Evolutionary conservation across 2,797 vertebrate species (phyloP).

Genomic region (Amniataba percoides): DNA sequence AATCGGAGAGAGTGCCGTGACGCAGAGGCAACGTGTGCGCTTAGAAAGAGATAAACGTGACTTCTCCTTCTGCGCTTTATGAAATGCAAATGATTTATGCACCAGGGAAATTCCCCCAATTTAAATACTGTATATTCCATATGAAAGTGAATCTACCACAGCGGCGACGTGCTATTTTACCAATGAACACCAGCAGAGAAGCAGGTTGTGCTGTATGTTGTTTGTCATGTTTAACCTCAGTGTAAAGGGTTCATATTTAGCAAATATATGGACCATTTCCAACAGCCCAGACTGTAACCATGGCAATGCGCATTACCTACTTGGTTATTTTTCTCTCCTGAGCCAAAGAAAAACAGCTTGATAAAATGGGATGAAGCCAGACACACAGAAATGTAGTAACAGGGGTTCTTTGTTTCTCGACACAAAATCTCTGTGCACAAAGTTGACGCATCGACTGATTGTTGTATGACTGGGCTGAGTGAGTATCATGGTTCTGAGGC

Average conservation of each 20-base stretch:
- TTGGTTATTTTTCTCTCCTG: slow-evolving; percentile 65
- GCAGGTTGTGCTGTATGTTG: slow-evolving; percentile 8
- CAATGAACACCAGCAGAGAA: slow-evolving; percentile 13
- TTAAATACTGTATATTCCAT: slow-evolving; percentile 28
- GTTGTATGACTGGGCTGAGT: slow-evolving; percentile 18
- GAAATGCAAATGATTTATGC: slow-evolving; percentile 59
- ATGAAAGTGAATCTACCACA: slow-evolving; percentile 2
- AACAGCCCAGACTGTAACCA: slow-evolving; percentile 75
- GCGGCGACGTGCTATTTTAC: neutral
- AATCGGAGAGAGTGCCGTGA: slow-evolving; percentile 17
- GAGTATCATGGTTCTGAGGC: slow-evolving; percentile 38
- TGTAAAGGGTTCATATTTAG: slow-evolving; percentile 58
- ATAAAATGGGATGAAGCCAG: slow-evolving; percentile 66
- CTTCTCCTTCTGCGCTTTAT: slow-evolving; percentile 42
- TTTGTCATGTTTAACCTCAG: slow-evolving; percentile 52
- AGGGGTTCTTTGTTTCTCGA: slow-evolving; percentile 39
- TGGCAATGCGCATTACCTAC: slow-evolving; percentile 74
- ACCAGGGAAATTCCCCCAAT: slow-evolving; percentile 44
- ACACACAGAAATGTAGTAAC: slow-evolving; percentile 9
- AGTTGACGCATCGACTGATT: slow-evolving; percentile 31
- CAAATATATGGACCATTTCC: slow-evolving; percentile 64
- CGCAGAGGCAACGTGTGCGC: slow-evolving; percentile 36
- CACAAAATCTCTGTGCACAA: slow-evolving; percentile 9
- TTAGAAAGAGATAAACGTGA: slow-evolving; percentile 57
- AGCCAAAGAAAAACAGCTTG: slow-evolving; percentile 73